These are phyloP conservation scores for Toxotes chatareus DNA, from an alignment of 2,113 vertebrate species.

Conservation along the genomic window DNA sequence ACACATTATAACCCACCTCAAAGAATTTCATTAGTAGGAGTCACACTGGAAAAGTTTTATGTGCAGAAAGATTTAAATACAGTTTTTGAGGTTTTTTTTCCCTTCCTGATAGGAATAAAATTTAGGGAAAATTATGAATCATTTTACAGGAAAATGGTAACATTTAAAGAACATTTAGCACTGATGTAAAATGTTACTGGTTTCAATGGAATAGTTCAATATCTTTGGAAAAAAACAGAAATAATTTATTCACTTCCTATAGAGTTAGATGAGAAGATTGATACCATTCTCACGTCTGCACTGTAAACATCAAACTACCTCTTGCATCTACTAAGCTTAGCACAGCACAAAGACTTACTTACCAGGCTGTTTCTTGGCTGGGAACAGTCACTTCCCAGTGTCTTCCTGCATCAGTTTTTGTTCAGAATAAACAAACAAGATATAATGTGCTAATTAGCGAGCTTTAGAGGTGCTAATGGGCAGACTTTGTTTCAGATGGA, in stretches of 20 bases:
- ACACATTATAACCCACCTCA: constrained; percentile 46
- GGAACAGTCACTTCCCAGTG: no score
- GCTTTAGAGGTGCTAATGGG: no score
- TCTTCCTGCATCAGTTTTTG: no score
- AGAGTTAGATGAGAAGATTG: not conserved
- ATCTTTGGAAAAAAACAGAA: no score
- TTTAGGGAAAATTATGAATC: not conserved
- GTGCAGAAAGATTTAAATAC: constrained; percentile 44
- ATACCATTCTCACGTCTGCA: not conserved
- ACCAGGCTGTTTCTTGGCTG: no score
- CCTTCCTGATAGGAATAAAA: constrained; percentile 10
- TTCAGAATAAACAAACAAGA: not conserved
- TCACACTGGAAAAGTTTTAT: constrained; percentile 40
- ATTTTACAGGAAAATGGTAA: constrained; percentile 17
- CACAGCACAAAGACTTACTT: not conserved
- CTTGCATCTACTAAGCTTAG: not conserved
- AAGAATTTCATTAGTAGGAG: constrained; percentile 54
- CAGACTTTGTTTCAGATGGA: no score
- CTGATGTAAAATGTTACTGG: not conserved
- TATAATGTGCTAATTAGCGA: not conserved
- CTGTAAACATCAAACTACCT: not conserved
- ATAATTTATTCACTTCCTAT: no score
- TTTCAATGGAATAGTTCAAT: not conserved
- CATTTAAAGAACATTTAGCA: not conserved
- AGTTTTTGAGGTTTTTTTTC: not conserved